Evolutionary conservation across 2,888 invertebrate species (phyloP).

Genomic region (Andrena bicolor): DNA sequence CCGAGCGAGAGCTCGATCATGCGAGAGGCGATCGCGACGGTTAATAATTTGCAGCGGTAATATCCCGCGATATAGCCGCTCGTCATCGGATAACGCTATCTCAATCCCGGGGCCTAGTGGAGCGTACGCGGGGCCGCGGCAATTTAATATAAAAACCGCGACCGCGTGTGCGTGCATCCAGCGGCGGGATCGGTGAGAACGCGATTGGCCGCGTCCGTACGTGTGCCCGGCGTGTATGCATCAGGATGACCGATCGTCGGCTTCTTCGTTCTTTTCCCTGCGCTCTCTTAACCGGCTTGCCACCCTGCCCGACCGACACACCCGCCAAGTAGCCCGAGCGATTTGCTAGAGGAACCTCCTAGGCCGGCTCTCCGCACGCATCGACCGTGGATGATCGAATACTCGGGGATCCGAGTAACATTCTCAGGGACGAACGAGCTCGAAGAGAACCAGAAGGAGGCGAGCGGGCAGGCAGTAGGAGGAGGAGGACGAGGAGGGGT

Average conservation of each 20-base stretch:
- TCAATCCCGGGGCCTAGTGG: slow-evolving; percentile 69
- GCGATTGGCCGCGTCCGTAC: slow-evolving; percentile 10
- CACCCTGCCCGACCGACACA: slow-evolving; percentile 65
- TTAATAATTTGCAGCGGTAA: slow-evolving; percentile 72
- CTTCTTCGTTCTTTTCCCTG: slow-evolving; percentile 67
- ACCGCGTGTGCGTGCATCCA: slow-evolving; percentile 47
- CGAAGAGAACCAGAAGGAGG: not conserved
- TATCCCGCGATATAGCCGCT: slow-evolving; percentile 61
- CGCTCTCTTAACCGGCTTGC: slow-evolving; percentile 76
- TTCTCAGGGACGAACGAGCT: slow-evolving; percentile 45
- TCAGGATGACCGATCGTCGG: slow-evolving; percentile 78
- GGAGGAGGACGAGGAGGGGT: too few relatives aligned
- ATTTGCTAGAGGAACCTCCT: slow-evolving; percentile 57
- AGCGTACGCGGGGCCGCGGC: slow-evolving; percentile 62
- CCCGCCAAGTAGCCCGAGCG: slow-evolving; percentile 61
- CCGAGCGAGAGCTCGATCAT: slow-evolving; percentile 55
- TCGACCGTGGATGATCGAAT: slow-evolving; percentile 71
- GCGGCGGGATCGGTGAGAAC: not conserved
- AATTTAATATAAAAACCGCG: slow-evolving; percentile 62
- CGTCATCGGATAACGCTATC: slow-evolving; percentile 72
- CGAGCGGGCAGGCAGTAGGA: not conserved
- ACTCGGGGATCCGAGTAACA: slow-evolving; percentile 34
- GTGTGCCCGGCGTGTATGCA: slow-evolving; percentile 63
- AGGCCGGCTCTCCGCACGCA: slow-evolving; percentile 64
- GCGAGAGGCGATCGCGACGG: slow-evolving; percentile 60